Percentiles rank a stretch among this genome's conserved stretches.
phyloP scores from a whole-genome alignment of 1,140 invertebrate genomes.

The Pygmarrhopalites habei region DNA sequence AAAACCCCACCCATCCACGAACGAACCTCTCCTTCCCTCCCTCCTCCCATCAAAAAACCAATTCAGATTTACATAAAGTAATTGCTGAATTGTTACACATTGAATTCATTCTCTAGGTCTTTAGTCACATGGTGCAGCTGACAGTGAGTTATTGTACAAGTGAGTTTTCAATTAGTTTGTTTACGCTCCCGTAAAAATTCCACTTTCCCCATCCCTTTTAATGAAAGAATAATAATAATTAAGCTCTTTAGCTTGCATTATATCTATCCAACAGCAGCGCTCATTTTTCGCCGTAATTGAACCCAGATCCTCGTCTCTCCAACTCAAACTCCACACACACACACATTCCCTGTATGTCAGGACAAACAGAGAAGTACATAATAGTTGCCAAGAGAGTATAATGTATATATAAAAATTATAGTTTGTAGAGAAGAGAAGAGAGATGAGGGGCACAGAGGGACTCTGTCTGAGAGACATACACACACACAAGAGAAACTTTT shows the following conservation, averaged over 20 bases:
- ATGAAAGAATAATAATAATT: slow-evolving; percentile 41
- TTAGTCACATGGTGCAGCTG: slow-evolving; percentile 38
- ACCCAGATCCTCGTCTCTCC: slow-evolving; percentile 23
- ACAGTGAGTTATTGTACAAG: slow-evolving; percentile 40
- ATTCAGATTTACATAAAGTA: slow-evolving; percentile 40
- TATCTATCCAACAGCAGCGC: slow-evolving; percentile 24
- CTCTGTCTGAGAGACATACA: no score
- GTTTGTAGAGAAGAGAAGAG: no score
- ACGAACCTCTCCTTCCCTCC: not conserved
- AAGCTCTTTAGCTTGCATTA: slow-evolving; percentile 39
- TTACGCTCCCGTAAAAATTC: slow-evolving; percentile 37
- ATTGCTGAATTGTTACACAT: slow-evolving; percentile 39
- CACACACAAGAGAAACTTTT: no score
- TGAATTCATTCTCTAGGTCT: slow-evolving; percentile 32
- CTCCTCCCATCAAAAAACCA: slow-evolving; percentile 32
- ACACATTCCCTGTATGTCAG: no score
- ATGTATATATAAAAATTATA: no score
- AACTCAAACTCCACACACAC: not conserved
- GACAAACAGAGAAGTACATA: no score
- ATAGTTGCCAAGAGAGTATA: no score
- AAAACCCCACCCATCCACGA: no score
- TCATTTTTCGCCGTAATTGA: slow-evolving; percentile 36
- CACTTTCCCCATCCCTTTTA: slow-evolving; percentile 36
- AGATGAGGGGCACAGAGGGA: no score
- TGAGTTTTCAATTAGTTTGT: slow-evolving; percentile 40